Evolutionary conservation across 2,888 invertebrate species (phyloP).

Genomic region (Phytoseiulus persimilis): DNA sequence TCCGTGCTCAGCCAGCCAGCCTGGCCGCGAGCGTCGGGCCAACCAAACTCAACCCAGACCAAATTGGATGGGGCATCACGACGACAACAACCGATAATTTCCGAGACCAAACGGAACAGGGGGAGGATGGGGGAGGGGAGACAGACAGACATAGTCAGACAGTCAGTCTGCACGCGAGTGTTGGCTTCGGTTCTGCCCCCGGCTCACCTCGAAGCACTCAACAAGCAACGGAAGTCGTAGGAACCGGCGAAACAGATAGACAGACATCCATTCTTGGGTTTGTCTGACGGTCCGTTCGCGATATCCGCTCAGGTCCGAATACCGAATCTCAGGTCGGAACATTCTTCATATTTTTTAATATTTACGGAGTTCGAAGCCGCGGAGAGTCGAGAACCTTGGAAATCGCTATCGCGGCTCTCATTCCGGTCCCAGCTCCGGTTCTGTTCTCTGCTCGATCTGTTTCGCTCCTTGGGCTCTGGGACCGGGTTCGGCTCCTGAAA

Average conservation of each 20-base stretch:
- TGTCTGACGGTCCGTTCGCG: background rate
- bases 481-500: too few species aligned
- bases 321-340: background rate
- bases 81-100: background rate
- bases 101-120: background rate
- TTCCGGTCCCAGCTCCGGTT: too few species aligned
- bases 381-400: background rate
- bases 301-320: background rate
- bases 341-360: background rate
- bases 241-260: background rate
- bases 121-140: background rate
- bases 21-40: background rate
- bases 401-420: too few species aligned
- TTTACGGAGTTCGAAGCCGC: background rate
- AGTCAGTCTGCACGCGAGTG: background rate
- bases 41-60: background rate
- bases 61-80: constrained; percentile 5
- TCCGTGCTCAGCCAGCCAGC: background rate
- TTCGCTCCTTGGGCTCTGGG: too few species aligned
- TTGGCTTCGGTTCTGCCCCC: background rate
- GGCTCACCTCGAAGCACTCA: background rate
- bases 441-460: too few species aligned
- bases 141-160: background rate
- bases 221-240: background rate
- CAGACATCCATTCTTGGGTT: background rate